These are phyloP conservation scores for Cosmorhoe ocellata DNA, from an alignment of 2,888 invertebrate species.

Conservation along the genomic window DNA sequence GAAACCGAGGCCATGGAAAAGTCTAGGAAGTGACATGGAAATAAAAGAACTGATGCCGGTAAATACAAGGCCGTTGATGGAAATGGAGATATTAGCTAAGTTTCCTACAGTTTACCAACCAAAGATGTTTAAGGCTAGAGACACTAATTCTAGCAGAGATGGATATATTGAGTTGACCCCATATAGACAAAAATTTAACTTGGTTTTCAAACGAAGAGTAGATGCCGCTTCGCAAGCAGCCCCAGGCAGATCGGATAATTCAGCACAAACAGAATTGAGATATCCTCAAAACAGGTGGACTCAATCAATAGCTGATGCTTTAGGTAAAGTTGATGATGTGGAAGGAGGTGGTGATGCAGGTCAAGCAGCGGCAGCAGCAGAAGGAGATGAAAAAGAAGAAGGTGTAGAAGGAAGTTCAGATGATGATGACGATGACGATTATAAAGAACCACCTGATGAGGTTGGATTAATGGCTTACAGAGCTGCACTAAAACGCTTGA, in stretches of 20 bases:
- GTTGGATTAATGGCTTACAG: slow-evolving; percentile 56
- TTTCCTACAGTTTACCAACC: slow-evolving; percentile 79
- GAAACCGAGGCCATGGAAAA: slow-evolving; percentile 81
- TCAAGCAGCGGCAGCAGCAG: slow-evolving; percentile 31
- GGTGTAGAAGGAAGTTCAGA: slow-evolving; percentile 48
- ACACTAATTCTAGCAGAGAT: slow-evolving; percentile 83
- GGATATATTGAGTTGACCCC: slow-evolving; percentile 86
- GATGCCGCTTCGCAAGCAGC: slow-evolving; percentile 83
- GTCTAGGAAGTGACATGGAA: slow-evolving; percentile 85
- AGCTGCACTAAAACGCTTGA: slow-evolving; percentile 57
- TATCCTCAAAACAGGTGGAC: slow-evolving; percentile 87
- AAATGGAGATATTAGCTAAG: slow-evolving; percentile 85
- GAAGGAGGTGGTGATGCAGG: slow-evolving; percentile 60
- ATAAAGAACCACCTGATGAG: slow-evolving; percentile 51
- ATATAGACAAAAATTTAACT: slow-evolving; percentile 80
- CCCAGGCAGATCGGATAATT: slow-evolving; percentile 64
- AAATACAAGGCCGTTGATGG: slow-evolving; percentile 82
- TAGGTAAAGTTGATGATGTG: slow-evolving; percentile 49
- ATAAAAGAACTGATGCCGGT: slow-evolving; percentile 79
- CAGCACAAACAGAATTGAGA: slow-evolving; percentile 86
- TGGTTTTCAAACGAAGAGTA: slow-evolving; percentile 81
- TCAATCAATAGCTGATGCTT: slow-evolving; percentile 80
- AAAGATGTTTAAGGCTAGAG: slow-evolving; percentile 77
- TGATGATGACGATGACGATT: slow-evolving; percentile 45
- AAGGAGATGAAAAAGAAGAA: slow-evolving; percentile 28